Conservation (phyloP, 2,113 vertebrate genomes). For the Gracilinanus agilis region DNA sequence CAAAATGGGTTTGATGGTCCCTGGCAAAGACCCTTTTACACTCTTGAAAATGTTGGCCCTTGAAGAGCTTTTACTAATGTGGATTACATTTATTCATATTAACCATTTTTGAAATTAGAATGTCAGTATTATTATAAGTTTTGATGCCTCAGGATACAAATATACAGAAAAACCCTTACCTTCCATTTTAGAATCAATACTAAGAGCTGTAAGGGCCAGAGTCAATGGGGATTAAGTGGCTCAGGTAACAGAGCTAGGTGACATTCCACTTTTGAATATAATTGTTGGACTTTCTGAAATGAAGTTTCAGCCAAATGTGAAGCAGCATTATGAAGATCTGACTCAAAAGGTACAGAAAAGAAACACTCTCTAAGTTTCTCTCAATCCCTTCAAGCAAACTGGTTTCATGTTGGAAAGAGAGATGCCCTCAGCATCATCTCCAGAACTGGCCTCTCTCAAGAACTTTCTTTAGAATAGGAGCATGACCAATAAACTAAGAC, state of each 20-base stretch:
- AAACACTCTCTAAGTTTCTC: neutral
- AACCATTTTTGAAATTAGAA: neutral
- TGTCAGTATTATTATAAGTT: neutral
- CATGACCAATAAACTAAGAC: too few species aligned
- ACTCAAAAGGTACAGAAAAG: neutral
- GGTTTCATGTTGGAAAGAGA: neutral
- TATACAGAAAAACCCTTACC: too few species aligned
- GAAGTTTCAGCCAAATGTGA: neutral
- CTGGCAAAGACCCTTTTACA: neutral
- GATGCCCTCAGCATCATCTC: neutral
- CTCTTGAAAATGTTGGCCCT: neutral
- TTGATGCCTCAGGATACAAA: neutral
- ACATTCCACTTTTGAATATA: neutral
- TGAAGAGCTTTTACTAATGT: neutral
- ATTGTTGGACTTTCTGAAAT: neutral
- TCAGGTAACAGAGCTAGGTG: too few species aligned
- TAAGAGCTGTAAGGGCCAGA: too few species aligned
- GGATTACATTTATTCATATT: neutral
- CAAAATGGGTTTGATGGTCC: too few species aligned
- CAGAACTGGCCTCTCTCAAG: neutral
- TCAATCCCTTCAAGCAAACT: neutral
- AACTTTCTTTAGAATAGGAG: too few species aligned
- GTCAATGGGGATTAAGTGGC: too few species aligned
- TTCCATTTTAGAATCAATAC: too few species aligned
- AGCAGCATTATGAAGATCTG: neutral